phyloP scores from a whole-genome alignment of 1,140 invertebrate genomes.

The Schmidtea mediterranea region DNA sequence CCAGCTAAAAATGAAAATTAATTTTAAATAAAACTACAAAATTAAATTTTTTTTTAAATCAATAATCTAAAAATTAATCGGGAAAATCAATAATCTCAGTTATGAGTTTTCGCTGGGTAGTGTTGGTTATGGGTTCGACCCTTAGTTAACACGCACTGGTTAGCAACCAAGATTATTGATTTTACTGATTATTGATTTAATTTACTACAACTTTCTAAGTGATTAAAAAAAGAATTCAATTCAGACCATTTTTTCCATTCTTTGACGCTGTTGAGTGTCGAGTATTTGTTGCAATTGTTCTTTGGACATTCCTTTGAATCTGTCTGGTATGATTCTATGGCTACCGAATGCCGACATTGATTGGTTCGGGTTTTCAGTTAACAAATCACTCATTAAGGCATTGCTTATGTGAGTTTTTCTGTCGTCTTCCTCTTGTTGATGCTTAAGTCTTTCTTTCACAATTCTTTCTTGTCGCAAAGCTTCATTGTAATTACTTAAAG shows the following conservation, averaged over 20 bases:
- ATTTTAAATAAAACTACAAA: not conserved
- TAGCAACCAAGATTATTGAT: no score
- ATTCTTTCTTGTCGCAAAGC: conserved; percentile 30
- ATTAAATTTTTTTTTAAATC: not conserved
- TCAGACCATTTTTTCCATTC: conserved; percentile 36
- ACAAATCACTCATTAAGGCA: conserved; percentile 50
- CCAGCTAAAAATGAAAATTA: conserved; percentile 12
- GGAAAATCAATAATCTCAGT: no score
- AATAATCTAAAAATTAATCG: no score
- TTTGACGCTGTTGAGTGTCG: conserved; percentile 41
- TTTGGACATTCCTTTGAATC: conserved; percentile 53
- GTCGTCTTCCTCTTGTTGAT: conserved; percentile 35
- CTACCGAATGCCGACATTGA: conserved; percentile 46
- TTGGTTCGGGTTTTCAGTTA: conserved; percentile 50
- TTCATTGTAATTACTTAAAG: conserved; percentile 43
- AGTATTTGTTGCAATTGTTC: conserved; percentile 40
- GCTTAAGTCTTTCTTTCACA: not conserved
- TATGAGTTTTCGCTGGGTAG: no score
- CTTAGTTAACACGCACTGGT: no score
- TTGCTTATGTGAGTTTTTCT: conserved; percentile 62
- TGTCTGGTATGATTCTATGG: conserved; percentile 37
- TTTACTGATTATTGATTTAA: no score
- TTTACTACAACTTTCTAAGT: no score
- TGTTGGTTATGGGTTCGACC: no score
- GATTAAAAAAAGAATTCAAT: no score